Percentiles rank a stretch among this genome's conserved stretches.
These are phyloP conservation scores for Drosophila subpulchrella DNA, from an alignment of 1,140 invertebrate species.

Conservation along the genomic window DNA sequence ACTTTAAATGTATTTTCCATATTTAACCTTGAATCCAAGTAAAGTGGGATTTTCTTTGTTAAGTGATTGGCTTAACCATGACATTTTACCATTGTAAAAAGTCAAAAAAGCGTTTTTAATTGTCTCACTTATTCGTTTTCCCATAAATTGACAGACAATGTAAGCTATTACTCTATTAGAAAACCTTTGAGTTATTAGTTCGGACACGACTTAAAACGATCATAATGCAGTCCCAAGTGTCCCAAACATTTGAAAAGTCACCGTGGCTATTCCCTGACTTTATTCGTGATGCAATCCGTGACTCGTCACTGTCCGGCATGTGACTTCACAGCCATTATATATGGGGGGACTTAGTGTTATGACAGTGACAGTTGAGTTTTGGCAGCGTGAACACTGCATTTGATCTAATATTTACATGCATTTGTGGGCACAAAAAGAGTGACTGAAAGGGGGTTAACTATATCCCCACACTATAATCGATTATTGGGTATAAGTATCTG, in stretches of 20 bases:
- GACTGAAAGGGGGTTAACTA: neutral
- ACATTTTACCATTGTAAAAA: too few species aligned
- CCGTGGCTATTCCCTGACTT: neutral
- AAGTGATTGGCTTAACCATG: too few species aligned
- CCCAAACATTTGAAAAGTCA: neutral
- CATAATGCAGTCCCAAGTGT: neutral
- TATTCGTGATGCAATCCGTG: neutral
- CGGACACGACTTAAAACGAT: neutral
- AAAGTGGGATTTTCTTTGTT: too few species aligned
- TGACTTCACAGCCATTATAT: conserved; percentile 2
- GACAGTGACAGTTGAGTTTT: neutral
- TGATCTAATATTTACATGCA: neutral
- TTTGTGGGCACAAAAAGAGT: too few species aligned
- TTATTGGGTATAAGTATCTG: conserved; percentile 7
- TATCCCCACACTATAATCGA: neutral
- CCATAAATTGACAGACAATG: too few species aligned
- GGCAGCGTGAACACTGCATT: neutral
- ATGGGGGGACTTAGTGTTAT: conserved; percentile 6
- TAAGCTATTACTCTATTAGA: neutral
- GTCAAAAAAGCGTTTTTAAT: too few species aligned
- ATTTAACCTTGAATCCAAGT: too few species aligned
- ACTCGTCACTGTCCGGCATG: neutral
- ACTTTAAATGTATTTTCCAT: too few species aligned
- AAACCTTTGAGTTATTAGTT: neutral
- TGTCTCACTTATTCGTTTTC: too few species aligned